Evolutionary conservation across 2,113 vertebrate genomes (phyloP).

Genomic region (Bubalus kerabau): DNA sequence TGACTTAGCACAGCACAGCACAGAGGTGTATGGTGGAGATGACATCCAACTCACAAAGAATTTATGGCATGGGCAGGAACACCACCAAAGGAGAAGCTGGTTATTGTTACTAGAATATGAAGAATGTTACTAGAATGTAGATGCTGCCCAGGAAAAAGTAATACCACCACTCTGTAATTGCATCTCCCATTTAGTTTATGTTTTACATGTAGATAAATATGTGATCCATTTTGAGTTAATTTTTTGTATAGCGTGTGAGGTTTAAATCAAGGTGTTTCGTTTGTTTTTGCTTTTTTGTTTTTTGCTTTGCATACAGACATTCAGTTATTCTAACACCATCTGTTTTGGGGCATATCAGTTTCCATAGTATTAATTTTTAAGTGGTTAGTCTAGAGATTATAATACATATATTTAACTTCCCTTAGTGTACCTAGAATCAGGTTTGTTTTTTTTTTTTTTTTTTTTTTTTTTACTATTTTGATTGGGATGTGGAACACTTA

Average conservation of each 20-base stretch:
- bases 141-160: neutral
- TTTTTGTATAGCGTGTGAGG: neutral
- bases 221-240: neutral
- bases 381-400: neutral
- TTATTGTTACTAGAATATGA: neutral
- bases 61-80: neutral
- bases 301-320: neutral
- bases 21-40: neutral
- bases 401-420: neutral
- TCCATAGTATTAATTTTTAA: neutral
- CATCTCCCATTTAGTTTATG: neutral
- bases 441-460: accelerated
- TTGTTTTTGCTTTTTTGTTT: neutral
- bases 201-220: neutral
- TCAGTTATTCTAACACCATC: neutral
- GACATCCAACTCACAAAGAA: neutral
- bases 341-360: neutral
- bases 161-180: neutral
- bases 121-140: neutral
- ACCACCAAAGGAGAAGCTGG: neutral
- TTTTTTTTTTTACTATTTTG: neutral
- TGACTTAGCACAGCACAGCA: neutral
- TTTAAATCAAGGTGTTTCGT: neutral
- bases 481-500: neutral
- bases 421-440: neutral